phyloP scores from a whole-genome alignment of 2,113 vertebrate species.

The Poecilia latipinna region DNA sequence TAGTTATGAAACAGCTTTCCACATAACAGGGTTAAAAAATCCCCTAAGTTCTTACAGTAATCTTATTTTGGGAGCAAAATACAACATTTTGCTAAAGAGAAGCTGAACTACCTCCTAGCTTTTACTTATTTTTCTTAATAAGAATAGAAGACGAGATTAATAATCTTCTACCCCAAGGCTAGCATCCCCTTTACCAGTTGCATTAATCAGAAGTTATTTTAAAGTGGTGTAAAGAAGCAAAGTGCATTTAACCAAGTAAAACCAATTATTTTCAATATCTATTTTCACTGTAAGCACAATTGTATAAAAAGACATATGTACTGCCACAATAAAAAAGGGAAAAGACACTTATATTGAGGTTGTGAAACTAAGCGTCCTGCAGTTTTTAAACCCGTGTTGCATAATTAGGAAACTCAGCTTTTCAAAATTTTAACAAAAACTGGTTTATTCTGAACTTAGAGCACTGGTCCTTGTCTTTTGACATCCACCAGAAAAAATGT shows the following conservation, averaged over 20 bases:
- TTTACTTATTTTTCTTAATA: conserved; percentile 30
- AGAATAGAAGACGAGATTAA: conserved; percentile 38
- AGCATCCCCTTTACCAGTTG: conserved; percentile 49
- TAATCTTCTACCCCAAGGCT: conserved; percentile 47
- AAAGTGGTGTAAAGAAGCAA: background rate
- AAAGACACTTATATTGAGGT: background rate
- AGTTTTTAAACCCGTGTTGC: background rate
- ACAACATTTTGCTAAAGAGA: conserved; percentile 17
- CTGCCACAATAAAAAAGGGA: background rate
- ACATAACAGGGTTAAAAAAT: conserved; percentile 62
- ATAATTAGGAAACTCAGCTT: background rate
- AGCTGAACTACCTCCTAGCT: conserved; percentile 52
- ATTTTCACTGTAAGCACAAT: background rate
- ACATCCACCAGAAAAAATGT: too few relatives aligned
- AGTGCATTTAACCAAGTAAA: conserved; percentile 3
- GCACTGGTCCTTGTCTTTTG: background rate
- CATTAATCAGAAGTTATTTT: conserved; percentile 4
- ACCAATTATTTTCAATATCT: background rate
- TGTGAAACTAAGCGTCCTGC: background rate
- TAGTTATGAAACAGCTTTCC: conserved; percentile 60
- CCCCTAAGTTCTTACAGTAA: conserved; percentile 40
- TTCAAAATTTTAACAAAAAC: background rate
- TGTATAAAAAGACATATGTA: background rate
- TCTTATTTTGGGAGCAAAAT: conserved; percentile 33
- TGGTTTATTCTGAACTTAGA: background rate